These are phyloP conservation scores for Rhinichthys osculus DNA, from an alignment of 2,797 vertebrate species.

Conservation along the genomic window DNA sequence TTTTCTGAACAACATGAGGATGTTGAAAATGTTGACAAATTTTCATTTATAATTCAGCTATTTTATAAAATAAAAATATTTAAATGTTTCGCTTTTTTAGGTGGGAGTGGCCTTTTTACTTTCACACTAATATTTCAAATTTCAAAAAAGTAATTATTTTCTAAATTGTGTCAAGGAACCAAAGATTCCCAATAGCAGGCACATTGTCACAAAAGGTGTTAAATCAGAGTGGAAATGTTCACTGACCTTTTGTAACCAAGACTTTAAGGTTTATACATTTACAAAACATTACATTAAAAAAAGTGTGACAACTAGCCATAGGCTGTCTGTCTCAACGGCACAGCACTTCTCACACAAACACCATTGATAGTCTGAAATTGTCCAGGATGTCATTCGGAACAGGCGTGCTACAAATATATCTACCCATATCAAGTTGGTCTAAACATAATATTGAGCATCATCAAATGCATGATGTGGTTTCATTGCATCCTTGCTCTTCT, in stretches of 20 bases:
- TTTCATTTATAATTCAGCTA: background rate
- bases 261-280: background rate
- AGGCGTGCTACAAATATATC: background rate
- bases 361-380: background rate
- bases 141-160: background rate
- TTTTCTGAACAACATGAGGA: background rate
- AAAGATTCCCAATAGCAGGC: background rate
- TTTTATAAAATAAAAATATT: too few species aligned
- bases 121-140: background rate
- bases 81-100: too few species aligned
- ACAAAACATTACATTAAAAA: background rate
- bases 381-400: background rate
- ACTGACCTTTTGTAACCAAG: background rate
- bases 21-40: background rate
- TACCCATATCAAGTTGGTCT: constrained; percentile 1
- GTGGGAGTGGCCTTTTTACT: background rate
- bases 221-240: background rate
- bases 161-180: background rate
- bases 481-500: constrained; percentile 32
- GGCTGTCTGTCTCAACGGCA: background rate
- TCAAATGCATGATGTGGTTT: constrained; percentile 7
- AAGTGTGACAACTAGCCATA: background rate
- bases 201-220: background rate
- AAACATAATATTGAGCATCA: constrained; percentile 13
- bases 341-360: background rate